Percentiles rank a stretch among this genome's conserved stretches.
phyloP scores from a whole-genome alignment of 2,888 invertebrate species.

The Tetropium fuscum region DNA sequence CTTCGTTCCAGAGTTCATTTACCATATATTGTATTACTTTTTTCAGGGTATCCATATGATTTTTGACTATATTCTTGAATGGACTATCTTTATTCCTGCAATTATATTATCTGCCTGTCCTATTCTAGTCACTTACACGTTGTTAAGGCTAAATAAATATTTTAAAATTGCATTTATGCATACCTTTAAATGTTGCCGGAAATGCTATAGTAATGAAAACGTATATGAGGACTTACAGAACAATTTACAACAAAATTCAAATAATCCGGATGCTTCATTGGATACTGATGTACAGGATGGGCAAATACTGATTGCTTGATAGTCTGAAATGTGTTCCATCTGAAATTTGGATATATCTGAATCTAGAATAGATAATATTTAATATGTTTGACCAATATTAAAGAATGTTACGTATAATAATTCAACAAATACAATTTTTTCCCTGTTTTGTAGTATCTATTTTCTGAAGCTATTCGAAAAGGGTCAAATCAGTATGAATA shows the following conservation, averaged over 20 bases:
- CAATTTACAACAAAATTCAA: background rate
- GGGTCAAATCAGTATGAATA: too few species aligned
- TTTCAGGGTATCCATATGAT: background rate
- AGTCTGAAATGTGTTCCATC: too few species aligned
- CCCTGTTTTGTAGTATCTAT: too few species aligned
- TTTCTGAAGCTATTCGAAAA: too few species aligned
- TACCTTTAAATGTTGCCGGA: constrained; percentile 35
- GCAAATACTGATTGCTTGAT: too few species aligned
- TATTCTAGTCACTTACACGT: constrained; percentile 34
- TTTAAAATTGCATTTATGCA: constrained; percentile 43
- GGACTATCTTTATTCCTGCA: constrained; percentile 24
- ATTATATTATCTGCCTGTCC: constrained; percentile 28
- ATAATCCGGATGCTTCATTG: background rate
- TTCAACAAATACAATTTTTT: too few species aligned
- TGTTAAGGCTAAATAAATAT: constrained; percentile 40
- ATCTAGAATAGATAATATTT: too few species aligned
- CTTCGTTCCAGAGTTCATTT: constrained; percentile 30
- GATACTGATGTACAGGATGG: too few species aligned
- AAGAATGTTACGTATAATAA: too few species aligned
- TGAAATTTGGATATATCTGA: too few species aligned
- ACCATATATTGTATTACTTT: background rate
- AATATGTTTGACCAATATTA: too few species aligned
- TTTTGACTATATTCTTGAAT: constrained; percentile 16
- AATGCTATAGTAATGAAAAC: constrained; percentile 35
- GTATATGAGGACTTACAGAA: constrained; percentile 37